These are phyloP conservation scores for Leptopilina boulardi DNA, from an alignment of 1,140 invertebrate species.

Conservation along the genomic window DNA sequence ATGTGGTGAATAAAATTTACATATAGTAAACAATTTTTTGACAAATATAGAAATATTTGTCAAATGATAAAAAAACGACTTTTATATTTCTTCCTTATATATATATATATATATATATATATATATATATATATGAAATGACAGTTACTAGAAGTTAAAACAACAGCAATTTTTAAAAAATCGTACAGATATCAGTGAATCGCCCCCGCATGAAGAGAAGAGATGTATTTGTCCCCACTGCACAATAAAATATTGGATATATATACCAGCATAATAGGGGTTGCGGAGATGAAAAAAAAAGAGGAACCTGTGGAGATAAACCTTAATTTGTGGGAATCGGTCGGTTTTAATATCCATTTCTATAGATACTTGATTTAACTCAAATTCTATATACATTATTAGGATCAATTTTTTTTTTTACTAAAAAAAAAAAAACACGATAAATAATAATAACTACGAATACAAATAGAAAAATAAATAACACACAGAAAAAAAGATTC, in stretches of 20 bases:
- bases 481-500: too few species aligned
- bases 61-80: too few species aligned
- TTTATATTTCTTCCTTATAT: not conserved
- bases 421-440: not conserved
- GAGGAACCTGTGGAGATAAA: not conserved
- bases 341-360: not conserved
- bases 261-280: slow-evolving; percentile 14
- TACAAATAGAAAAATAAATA: too few species aligned
- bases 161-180: not conserved
- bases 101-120: too few species aligned
- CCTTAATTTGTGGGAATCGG: slow-evolving; percentile 10
- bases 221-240: slow-evolving; percentile 17
- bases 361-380: not conserved
- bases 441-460: too few species aligned
- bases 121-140: too few species aligned
- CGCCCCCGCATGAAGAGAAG: not conserved
- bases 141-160: not conserved
- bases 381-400: not conserved
- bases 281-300: not conserved
- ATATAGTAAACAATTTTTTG: too few species aligned
- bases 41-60: too few species aligned
- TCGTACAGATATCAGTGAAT: not conserved
- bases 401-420: not conserved
- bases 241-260: slow-evolving; percentile 19
- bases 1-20: too few species aligned